Evolutionary conservation across 1,140 invertebrate species (phyloP).

Genomic region (Leptopilina boulardi): DNA sequence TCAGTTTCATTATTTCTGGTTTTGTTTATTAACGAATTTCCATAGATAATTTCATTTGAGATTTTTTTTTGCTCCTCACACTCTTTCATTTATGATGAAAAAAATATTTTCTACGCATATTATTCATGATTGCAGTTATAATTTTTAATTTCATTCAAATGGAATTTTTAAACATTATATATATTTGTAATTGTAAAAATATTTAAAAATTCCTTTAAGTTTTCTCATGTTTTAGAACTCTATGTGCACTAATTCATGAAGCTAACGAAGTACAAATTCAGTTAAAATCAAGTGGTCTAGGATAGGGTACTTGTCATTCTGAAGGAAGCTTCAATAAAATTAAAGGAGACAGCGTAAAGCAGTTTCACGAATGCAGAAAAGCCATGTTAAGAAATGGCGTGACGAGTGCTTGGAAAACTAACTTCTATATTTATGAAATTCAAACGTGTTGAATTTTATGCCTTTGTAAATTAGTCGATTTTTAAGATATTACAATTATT

Average conservation of each 20-base stretch:
- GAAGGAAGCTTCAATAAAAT: conserved; percentile 6
- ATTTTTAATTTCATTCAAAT: no score
- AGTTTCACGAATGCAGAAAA: not conserved
- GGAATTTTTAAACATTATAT: no score
- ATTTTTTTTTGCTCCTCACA: no score
- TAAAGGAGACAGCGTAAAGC: conserved; percentile 5
- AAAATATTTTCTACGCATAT: no score
- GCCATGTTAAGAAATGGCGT: not conserved
- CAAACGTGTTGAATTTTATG: not conserved
- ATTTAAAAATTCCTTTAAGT: not conserved
- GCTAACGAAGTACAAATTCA: conserved; percentile 1
- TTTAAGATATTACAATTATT: no score
- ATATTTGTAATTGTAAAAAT: no score
- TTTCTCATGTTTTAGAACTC: no score
- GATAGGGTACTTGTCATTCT: not conserved
- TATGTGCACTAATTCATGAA: not conserved
- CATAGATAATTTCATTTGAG: no score
- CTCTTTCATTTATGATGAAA: no score
- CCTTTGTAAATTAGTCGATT: not conserved
- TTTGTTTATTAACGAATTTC: no score
- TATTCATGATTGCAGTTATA: no score
- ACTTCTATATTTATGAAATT: not conserved
- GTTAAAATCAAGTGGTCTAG: conserved; percentile 9
- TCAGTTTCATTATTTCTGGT: no score
- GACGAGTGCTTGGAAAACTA: not conserved